Percentiles rank a stretch among this genome's conserved stretches.
Conservation (phyloP, 2,113 vertebrate species). For the Reinhardtius hippoglossoides region DNA sequence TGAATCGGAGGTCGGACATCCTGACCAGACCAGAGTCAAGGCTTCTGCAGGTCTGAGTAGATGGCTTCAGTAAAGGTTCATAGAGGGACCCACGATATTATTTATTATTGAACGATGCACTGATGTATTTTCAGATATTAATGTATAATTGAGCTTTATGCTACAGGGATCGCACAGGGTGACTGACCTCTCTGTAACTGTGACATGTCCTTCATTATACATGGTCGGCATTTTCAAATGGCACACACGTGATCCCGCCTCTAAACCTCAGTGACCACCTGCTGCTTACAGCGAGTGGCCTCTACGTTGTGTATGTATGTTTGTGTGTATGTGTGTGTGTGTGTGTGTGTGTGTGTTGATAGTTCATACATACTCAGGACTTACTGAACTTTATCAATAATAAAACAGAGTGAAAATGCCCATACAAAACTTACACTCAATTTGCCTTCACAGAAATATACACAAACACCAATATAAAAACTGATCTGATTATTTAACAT, state of each 20-base stretch:
- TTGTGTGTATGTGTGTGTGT: constrained; percentile 24
- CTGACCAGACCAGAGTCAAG: neutral
- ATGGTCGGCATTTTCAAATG: constrained; percentile 67
- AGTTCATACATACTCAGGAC: constrained; percentile 49
- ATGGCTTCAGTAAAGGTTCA: neutral
- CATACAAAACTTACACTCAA: neutral
- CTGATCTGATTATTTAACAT: neutral
- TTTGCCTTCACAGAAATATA: too few species aligned
- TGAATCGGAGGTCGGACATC: constrained; percentile 37
- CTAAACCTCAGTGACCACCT: constrained; percentile 66
- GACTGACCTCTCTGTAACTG: constrained; percentile 40
- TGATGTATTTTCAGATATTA: neutral
- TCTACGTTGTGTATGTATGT: constrained; percentile 19
- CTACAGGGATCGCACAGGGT: constrained; percentile 4
- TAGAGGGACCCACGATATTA: neutral
- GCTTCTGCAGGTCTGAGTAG: neutral
- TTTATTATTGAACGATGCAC: neutral
- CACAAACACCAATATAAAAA: too few species aligned
- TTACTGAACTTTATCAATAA: constrained; percentile 45
- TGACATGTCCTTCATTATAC: constrained; percentile 52
- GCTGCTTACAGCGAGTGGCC: constrained; percentile 48
- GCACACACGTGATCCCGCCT: constrained; percentile 57
- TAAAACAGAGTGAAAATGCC: constrained; percentile 25
- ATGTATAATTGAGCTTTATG: neutral
- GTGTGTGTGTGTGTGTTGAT: constrained; percentile 32